A percentile compares a stretch with the other conserved stretches of the same genome.
These are phyloP conservation scores for Atethmia centrago DNA, from an alignment of 2,888 invertebrate species.

Conservation along the genomic window DNA sequence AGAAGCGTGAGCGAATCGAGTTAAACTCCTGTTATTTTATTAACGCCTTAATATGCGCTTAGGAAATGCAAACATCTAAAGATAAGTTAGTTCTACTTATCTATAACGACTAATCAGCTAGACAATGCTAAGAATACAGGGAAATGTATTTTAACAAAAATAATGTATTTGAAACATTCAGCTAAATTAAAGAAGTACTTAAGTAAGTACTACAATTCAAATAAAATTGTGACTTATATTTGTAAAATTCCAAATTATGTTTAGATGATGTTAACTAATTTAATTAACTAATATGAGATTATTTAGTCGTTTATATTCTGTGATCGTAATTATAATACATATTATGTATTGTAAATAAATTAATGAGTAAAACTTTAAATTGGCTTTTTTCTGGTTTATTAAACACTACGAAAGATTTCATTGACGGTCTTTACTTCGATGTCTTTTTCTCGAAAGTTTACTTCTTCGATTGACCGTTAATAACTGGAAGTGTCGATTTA, in stretches of 20 bases:
- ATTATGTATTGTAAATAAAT: slow-evolving; percentile 45
- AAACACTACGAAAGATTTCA: neutral
- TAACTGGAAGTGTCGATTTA: neutral
- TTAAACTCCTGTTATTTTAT: neutral
- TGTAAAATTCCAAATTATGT: slow-evolving; percentile 5
- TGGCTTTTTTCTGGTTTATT: neutral
- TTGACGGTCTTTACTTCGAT: neutral
- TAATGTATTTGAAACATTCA: neutral
- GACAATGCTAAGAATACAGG: neutral
- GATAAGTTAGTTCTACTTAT: neutral
- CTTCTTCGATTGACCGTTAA: neutral
- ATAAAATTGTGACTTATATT: neutral
- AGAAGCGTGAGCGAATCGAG: neutral
- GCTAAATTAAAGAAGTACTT: neutral
- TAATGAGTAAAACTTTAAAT: slow-evolving; percentile 12
- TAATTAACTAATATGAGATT: slow-evolving; percentile 35
- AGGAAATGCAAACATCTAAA: neutral
- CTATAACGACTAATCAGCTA: neutral
- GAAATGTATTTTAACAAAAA: neutral
- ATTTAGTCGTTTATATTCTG: slow-evolving; percentile 54
- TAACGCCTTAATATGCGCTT: neutral
- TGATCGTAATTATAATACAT: slow-evolving; percentile 56
- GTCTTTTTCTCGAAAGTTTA: neutral
- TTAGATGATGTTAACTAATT: slow-evolving; percentile 1
- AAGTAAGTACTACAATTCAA: neutral